Conservation (phyloP, 1,140 invertebrate species). For the Pachyrhynchus sulphureomaculatus region DNA sequence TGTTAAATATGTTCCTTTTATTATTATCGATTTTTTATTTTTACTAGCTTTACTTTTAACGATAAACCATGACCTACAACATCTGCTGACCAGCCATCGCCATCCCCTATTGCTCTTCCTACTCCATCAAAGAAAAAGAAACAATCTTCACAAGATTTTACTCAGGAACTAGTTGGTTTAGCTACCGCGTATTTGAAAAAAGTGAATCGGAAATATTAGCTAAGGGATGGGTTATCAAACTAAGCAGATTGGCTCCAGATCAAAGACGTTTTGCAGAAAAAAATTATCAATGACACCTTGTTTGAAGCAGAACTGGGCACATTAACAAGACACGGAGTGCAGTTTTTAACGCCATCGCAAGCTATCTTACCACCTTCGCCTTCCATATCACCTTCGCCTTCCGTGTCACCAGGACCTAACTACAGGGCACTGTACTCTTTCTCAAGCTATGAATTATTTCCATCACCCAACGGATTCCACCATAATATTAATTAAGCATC, state of each 20-base stretch:
- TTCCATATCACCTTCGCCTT: neutral
- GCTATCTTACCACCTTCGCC: neutral
- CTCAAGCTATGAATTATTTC: neutral
- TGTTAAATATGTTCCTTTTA: too few relatives aligned
- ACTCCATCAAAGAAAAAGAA: neutral
- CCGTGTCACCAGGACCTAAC: neutral
- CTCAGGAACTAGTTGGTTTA: neutral
- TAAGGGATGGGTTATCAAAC: neutral
- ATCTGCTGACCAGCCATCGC: neutral
- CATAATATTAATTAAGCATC: too few relatives aligned
- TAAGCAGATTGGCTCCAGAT: neutral
- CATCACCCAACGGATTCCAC: too few relatives aligned
- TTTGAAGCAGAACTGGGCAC: conserved; percentile 18
- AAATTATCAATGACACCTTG: neutral
- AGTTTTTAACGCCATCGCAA: neutral
- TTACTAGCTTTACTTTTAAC: neutral
- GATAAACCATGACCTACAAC: neutral
- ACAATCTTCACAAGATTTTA: neutral
- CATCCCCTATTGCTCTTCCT: neutral
- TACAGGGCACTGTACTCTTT: neutral
- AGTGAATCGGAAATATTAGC: too few relatives aligned
- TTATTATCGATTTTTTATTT: neutral
- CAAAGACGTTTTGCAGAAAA: neutral
- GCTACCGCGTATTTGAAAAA: neutral
- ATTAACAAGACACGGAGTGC: conserved; percentile 9